Base-by-base conservation (phyloP, 2,113 vertebrate species). In the Rattus norvegicus region DNA sequence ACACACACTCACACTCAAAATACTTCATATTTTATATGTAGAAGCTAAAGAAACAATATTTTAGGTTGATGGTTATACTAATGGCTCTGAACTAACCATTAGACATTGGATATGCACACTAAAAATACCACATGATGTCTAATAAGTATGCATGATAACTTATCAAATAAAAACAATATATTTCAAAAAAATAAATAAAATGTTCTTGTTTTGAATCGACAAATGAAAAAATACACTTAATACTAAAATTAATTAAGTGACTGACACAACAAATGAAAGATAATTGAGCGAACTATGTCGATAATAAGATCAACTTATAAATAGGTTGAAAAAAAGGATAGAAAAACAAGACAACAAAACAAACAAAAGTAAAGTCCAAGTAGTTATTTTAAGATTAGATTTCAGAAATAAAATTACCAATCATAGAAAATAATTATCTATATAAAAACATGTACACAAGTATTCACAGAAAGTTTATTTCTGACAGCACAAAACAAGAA, bases 371-470 rank as follows among this genome's bases (percentile, higher is more conserved):
- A 79, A 81, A 84, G 6, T 22, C 9, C 85, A 59, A 80, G 67
- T 79, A 36, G n/a, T 9, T 72, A 22, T 13, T 65, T 88, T 75
- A 67, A 26, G 75, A 77, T 7, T 14, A 95, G 33, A 89, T 13
- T 67, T 91, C 63, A 91, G n/a, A 85, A 96, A 95, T 49, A 93
- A 95, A 92, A 88, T 67, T 67, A 75, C 13, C 12, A 85, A 93
- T 0, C 83, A 65, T 79, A 5, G 28, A 22, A 33, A 10, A 80
- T 16, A 67, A 88, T 39, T 10, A 1, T 73, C 88, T 33, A 96
- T 14, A 92, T 49, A 92, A 93, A 95, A 84, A 85, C 12, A 9
- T 79, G 1, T 67, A 89, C 5, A 61, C 3, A 52, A 30, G 0
- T 91, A 24, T 83, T 83, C 61, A 77, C 7, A 83, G 43, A 16